Percentiles rank a stretch among this genome's conserved stretches.
These are phyloP conservation scores for Macaria notata DNA, from an alignment of 2,888 invertebrate species.

Conservation along the genomic window DNA sequence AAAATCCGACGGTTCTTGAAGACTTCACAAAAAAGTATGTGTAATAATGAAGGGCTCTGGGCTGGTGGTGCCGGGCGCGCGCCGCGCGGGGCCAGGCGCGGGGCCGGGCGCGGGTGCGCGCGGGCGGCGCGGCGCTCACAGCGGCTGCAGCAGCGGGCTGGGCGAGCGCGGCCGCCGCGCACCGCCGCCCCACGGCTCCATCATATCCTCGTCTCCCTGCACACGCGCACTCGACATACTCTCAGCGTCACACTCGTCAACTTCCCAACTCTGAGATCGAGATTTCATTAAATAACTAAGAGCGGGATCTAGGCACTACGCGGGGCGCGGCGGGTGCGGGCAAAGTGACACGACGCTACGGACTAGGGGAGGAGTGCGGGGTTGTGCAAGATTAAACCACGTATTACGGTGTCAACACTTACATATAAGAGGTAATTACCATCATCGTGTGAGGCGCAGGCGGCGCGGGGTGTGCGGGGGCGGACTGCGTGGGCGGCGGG, in stretches of 20 bases:
- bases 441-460: constrained; percentile 80
- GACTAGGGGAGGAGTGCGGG: constrained; percentile 67
- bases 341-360: constrained; percentile 30
- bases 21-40: constrained; percentile 42
- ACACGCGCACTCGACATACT: constrained; percentile 82
- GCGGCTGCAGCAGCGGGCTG: constrained; percentile 73
- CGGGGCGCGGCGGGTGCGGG: constrained; percentile 35
- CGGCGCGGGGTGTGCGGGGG: constrained; percentile 63
- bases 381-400: constrained; percentile 76
- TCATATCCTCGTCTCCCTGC: constrained; percentile 85
- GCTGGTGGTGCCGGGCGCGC: constrained; percentile 40
- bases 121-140: constrained; percentile 49
- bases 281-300: constrained; percentile 63
- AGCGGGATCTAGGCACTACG: constrained; percentile 46
- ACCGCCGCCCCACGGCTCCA: constrained; percentile 78
- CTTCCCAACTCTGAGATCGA: constrained; percentile 81
- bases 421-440: constrained; percentile 83
- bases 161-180: constrained; percentile 71
- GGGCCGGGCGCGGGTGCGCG: constrained; percentile 27
- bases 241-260: constrained; percentile 80
- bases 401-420: constrained; percentile 82
- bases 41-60: constrained; percentile 33
- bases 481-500: constrained; percentile 74
- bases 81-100: no score
- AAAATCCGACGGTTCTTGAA: constrained; percentile 20